phyloP scores from a whole-genome alignment of 2,113 vertebrate species.

The Chunga burmeisteri region DNA sequence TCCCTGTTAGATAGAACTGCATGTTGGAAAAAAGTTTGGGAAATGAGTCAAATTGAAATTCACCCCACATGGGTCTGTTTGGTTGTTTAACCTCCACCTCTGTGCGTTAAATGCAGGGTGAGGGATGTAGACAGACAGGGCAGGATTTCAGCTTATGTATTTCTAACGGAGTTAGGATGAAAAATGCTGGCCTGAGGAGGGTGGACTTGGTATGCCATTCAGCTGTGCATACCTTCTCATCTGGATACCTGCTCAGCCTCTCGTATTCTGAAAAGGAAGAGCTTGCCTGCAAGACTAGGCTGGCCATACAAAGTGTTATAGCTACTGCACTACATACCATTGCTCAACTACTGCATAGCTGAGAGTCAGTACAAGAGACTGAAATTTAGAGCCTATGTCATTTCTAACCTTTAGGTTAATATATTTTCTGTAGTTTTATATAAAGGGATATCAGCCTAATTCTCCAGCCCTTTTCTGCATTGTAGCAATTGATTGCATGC shows the following conservation, averaged over 20 bases:
- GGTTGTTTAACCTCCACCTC: background rate
- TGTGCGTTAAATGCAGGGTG: background rate
- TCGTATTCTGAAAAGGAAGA: background rate
- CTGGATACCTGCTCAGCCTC: background rate
- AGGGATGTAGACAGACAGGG: background rate
- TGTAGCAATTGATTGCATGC: background rate
- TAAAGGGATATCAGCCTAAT: background rate
- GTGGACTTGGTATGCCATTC: background rate
- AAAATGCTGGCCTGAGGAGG: background rate
- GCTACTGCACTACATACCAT: background rate
- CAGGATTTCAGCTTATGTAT: background rate
- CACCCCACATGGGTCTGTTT: accelerated
- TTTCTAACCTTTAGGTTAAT: background rate
- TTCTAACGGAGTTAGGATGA: background rate
- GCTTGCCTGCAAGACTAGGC: background rate
- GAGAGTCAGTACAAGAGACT: background rate
- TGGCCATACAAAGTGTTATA: background rate
- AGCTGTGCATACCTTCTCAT: background rate
- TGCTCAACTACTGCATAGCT: background rate
- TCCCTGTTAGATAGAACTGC: background rate
- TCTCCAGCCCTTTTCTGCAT: background rate
- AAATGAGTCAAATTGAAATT: background rate
- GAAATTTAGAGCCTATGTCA: background rate
- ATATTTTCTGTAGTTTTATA: background rate
- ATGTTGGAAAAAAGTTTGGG: background rate